These are phyloP conservation scores for Sebastes diploproa DNA, from an alignment of 2,797 vertebrate genomes.

Conservation along the genomic window DNA sequence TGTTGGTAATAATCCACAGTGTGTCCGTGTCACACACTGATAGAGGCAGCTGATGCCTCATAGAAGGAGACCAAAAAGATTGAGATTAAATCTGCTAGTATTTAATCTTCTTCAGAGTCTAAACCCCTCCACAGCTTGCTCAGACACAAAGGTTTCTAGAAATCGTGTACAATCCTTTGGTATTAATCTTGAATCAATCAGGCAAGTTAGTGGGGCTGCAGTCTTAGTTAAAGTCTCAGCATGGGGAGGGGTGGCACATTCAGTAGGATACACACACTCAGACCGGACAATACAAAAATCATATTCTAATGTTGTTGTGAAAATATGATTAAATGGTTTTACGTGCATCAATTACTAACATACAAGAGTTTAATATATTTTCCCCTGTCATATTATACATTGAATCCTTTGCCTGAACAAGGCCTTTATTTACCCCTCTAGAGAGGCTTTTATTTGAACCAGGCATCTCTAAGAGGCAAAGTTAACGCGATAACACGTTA, in stretches of 20 bases:
- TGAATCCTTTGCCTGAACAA: not conserved
- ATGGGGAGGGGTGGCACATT: not conserved
- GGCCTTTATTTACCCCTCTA: no score
- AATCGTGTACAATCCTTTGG: not conserved
- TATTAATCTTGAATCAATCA: conserved; percentile 14
- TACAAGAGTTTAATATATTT: not conserved
- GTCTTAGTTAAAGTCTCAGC: not conserved
- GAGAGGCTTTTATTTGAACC: no score
- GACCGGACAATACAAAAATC: not conserved
- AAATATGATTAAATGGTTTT: not conserved
- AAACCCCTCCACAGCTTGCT: not conserved
- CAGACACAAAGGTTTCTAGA: not conserved
- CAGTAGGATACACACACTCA: not conserved
- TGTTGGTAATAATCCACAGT: not conserved
- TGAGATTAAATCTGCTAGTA: not conserved
- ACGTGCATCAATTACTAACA: not conserved
- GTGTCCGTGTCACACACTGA: not conserved
- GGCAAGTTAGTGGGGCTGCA: not conserved
- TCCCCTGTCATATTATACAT: not conserved
- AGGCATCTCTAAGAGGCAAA: not conserved
- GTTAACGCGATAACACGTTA: no score
- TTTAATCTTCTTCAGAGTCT: conserved; percentile 24
- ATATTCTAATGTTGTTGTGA: not conserved
- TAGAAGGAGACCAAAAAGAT: not conserved
- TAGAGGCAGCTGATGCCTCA: not conserved